Evolutionary conservation across 64 coral and sea anemone species (phyloP), one percentile per base, ranked within the genome.

Genomic region (Hydrozoanthus tunicans): DNA sequence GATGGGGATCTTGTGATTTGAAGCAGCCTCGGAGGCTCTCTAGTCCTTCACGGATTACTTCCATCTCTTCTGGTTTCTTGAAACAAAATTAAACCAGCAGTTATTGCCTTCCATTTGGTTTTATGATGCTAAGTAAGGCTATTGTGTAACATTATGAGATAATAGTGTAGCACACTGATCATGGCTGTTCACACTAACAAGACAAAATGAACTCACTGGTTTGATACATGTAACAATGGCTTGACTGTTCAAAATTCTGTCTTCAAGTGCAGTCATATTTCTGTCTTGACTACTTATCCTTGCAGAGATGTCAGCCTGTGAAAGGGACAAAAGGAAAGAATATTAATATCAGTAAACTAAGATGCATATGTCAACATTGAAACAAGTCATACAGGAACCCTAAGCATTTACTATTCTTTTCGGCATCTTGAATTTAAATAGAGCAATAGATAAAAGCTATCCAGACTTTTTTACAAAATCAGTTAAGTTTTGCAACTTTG

Each of bases 51-150:
- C 92, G 89, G 3, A 96, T 86, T 20, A 96, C 79, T 11, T 96
- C 92, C 77, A 96, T 59, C 74, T 96, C 95, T 64, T 96, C 95
- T 83, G 95, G 85, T 90, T 86, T 94, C 95, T 96, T 63, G 6
- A 63, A 63, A 63, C 61, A 63, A 63, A 63, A 63, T 8, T 2
- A 63, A 63, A 63, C 32, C 61, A 63, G 61, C 61, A 63, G 13
- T 8, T 3, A 63, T 10, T 1, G 8, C 8, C 61, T 63, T 8
- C 8, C 13, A 63, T 2, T 63, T 10, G 13, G 13, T 63, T 63
- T 63, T 4, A 63, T 10, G 8, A 63, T 10, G 1, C 61, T 10
- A 63, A 63, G 13, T 63, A 8, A 63, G 5, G 61, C 13, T 63
- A 10, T 63, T 10, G 61, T 63, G 61, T 10, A 63, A 63, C 6